Evolutionary conservation across 2,113 vertebrate species (phyloP), one percentile per base, ranked within the genome.

Genomic region (Chamaetylas fuelleborni): DNA sequence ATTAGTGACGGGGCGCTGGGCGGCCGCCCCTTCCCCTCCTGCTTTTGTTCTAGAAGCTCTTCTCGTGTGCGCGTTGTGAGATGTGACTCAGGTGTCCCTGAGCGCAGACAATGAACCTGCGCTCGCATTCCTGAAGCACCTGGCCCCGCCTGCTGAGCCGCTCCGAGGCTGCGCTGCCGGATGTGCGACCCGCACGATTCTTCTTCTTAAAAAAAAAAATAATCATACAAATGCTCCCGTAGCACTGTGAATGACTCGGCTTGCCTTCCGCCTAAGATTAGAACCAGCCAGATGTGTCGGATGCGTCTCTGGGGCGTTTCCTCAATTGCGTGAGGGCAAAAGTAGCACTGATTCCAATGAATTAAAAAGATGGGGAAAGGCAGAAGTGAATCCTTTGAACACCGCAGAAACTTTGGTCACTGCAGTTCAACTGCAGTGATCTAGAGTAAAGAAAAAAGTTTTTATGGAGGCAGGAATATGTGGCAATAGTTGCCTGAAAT

Each of bases 21-120:
- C 7, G 11, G 25, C 24, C 3, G 6, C 0, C 6, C 12, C 14
- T 26, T 33, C 16, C 8, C 19, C 19, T 5, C 29, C 17, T 3
- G 11, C 56, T 5, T 4, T 24, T 11, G 3, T 7, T 23, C 12
- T 1, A 1, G 19, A 7, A 0, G 12, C 17, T 7, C n/a, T 4
- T 14, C 11, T 8, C 2, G 1, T 8, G 6, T 7, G 8, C 8
- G 33, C 5, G 31, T 5, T 5, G 25, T 0, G 24, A 15, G 22
- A 12, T 23, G 25, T 0, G 26, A 15, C 4, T n/a, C 11, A 2
- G 15, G 17, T 9, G 26, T 23, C 12, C 23, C 47, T 48, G 23
- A 24, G 47, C 47, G 12, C 23, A 48, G 47, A 13, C 12, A 48
- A 48, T 24, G 47, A 48, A 25, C 47, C 47, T 48, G 23, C 23